A percentile compares a stretch with the other conserved stretches of the same genome.
These are phyloP conservation scores for Caenorhabditis sp. DNA, from an alignment of 2,888 invertebrate genomes.

Conservation along the genomic window DNA sequence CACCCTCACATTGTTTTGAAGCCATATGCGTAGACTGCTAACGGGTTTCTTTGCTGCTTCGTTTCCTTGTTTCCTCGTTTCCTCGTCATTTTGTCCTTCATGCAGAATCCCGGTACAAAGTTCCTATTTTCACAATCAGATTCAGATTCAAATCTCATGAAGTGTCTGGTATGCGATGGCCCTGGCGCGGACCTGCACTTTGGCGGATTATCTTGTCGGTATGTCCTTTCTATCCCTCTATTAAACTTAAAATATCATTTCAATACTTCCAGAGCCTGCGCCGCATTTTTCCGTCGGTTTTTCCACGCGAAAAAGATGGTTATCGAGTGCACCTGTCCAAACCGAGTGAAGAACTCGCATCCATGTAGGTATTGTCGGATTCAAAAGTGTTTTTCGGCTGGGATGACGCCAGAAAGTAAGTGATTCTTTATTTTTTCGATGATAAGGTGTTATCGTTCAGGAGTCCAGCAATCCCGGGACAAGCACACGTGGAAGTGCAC, in stretches of 20 bases:
- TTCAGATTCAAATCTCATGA: not conserved
- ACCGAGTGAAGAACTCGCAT: slow-evolving; percentile 19
- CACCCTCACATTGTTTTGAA: too few species aligned
- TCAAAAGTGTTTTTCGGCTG: slow-evolving; percentile 21
- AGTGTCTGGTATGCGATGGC: slow-evolving; percentile 6
- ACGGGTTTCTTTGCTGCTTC: too few species aligned
- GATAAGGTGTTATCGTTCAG: slow-evolving; percentile 17
- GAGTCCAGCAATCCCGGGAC: slow-evolving; percentile 32
- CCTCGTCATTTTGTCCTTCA: too few species aligned
- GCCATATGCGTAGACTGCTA: too few species aligned
- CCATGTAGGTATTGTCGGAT: slow-evolving; percentile 39
- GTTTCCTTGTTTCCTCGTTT: too few species aligned
- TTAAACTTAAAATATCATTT: not conserved
- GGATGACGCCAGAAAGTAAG: slow-evolving; percentile 4
- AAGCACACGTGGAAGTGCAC: slow-evolving; percentile 11
- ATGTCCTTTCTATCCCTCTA: not conserved
- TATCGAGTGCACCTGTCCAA: slow-evolving; percentile 1
- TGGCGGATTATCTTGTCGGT: slow-evolving; percentile 27
- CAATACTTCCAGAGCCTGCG: slow-evolving; percentile 24
- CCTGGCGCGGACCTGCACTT: slow-evolving; percentile 20
- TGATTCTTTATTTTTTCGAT: too few species aligned
- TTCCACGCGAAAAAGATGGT: slow-evolving; percentile 29
- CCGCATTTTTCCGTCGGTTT: slow-evolving; percentile 44
- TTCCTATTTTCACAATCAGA: too few species aligned
- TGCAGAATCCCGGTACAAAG: too few species aligned